Evolutionary conservation across 2,113 vertebrate genomes (phyloP), one percentile per base, ranked within the genome.

Genomic region (Nansenia antarctica): DNA sequence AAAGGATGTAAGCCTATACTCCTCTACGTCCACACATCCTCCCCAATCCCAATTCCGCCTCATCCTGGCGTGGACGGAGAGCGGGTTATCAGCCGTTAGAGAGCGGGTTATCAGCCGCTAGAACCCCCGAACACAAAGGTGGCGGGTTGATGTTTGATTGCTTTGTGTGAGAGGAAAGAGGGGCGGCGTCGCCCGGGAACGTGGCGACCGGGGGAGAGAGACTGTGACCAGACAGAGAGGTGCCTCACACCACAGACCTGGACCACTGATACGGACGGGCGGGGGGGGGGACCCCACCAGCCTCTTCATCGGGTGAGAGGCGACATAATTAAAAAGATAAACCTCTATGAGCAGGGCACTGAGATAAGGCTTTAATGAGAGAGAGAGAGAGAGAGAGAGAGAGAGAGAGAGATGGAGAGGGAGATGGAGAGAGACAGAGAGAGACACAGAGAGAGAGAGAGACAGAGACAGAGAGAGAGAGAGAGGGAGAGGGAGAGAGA

Each of bases 271-370:
- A 76, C 70, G 69, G 45, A 47, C 20, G 8, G 45, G n/a, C n/a
- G n/a, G n/a, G n/a, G n/a, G n/a, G n/a, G n/a, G n/a, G n/a, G n/a
- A n/a, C 14, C 76, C 79, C 64, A 64, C 30, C 71, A 77, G 67
- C 86, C 82, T 84, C 78, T 78, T 82, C 79, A 81, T 77, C 73
- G 71, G 80, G 85, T 88, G 81, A 82, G 74, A 24, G 11, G 74
- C 35, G 22, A 85, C 85, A 89, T 87, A 88, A 88, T 86, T 88
- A 89, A 88, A 88, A 88, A 89, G 85, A 88, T 88, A 87, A 88
- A 87, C 79, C 79, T 83, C n/a, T 72, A 82, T 85, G 82, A 89
- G 72, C 82, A 65, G 74, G 72, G 81, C 71, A 74, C 58, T 52
- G 71, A 83, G 88, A 90, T 89, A 90, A 89, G 87, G 61, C 4